phyloP scores from a whole-genome alignment of 1,140 invertebrate species.

The Drosophila kohkoa region DNA sequence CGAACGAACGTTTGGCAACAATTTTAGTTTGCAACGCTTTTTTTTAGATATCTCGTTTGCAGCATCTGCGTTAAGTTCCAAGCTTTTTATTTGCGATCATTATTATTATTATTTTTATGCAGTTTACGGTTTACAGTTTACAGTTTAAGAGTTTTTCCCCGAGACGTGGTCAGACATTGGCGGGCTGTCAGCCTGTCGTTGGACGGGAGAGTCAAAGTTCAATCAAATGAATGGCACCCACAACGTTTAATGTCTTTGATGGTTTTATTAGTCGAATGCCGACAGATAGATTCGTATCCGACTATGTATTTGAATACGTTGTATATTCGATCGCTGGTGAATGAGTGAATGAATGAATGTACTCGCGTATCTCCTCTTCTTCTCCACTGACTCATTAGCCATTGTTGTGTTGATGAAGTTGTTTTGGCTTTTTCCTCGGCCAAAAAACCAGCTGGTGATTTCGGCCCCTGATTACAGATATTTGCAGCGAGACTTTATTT shows the following conservation, averaged over 20 bases:
- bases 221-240: conserved; percentile 81
- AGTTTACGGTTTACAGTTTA: conserved; percentile 36
- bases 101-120: conserved; percentile 65
- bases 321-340: conserved; percentile 20
- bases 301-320: conserved; percentile 31
- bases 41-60: conserved; percentile 69
- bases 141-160: neutral
- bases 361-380: conserved; percentile 14
- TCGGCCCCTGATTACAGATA: conserved; percentile 65
- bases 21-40: conserved; percentile 49
- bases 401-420: conserved; percentile 78
- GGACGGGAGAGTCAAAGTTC: conserved; percentile 63
- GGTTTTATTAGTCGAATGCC: conserved; percentile 77
- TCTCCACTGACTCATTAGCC: conserved; percentile 74
- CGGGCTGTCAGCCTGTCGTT: conserved; percentile 28
- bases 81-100: conserved; percentile 67
- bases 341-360: conserved; percentile 3
- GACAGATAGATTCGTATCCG: conserved; percentile 47
- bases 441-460: conserved; percentile 68
- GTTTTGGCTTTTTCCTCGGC: conserved; percentile 54
- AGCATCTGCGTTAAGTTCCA: conserved; percentile 52
- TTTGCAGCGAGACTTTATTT: conserved; percentile 65
- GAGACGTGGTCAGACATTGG: conserved; percentile 50
- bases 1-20: conserved; percentile 44
- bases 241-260: conserved; percentile 81